Base-by-base conservation (phyloP, 2,797 vertebrate species). In the Trematomus bernacchii region DNA sequence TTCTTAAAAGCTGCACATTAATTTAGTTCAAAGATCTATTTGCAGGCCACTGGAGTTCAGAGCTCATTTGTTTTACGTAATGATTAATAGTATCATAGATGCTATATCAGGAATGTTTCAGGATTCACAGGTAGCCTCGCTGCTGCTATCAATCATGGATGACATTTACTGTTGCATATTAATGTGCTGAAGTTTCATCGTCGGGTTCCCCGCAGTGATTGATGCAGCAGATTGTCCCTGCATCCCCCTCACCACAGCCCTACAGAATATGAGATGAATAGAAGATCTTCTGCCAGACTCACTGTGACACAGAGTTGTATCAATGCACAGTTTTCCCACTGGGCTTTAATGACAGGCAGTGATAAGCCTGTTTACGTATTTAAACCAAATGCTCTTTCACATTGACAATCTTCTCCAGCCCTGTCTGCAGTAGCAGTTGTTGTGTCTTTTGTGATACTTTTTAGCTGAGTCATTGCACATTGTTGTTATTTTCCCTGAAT, bases 111-210 rank as follows among this genome's bases (percentile, higher is more conserved):
- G 70, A 79, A 77, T 70, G 69, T 82, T 81, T 75, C 33, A 66
- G 61, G 68, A 76, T 69, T 79, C 57, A 64, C 79, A 80, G 78
- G 76, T 74, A 72, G 55, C 40, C 52, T 13, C 33, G 46, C 68
- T 50, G 66, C 64, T 69, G 70, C 61, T 84, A 89, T 90, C 83
- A 81, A 82, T 90, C 88, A 89, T 15, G 33, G 58, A 52, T 66
- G 76, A 62, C 79, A 67, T 82, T 79, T 66, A 76, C 72, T 77
- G 71, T 76, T 85, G 76, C 81, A 86, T 87, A 84, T 86, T 80
- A 82, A 84, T 84, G 80, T 19, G 7, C 44, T 74, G 59, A 66
- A 66, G 68, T 80, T 80, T 85, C 78, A 82, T 83, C 53, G 59
- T 60, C 57, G 62, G 70, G 65, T 83, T 71, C 76, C 37, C 60